Base-by-base conservation (phyloP, 37 sponge, comb jelly and placozoan genomes). In the Tethya wilhelma region DNA sequence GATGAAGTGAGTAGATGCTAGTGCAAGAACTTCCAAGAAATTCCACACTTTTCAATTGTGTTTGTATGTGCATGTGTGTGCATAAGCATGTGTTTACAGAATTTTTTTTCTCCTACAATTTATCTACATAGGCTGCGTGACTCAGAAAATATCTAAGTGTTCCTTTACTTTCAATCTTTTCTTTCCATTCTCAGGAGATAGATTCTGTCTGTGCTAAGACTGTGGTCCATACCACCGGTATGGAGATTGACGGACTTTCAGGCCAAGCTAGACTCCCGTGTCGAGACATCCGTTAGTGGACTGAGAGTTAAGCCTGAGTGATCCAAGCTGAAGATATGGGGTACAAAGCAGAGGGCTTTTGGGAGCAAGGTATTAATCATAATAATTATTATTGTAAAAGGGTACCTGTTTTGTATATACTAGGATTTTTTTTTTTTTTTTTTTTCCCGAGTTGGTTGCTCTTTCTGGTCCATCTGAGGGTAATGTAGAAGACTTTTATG, bases 301-400 rank as follows among this genome's bases (percentile, higher is more conserved):
- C 65, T 87, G 31, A 71, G 84, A 65, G 88, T 90, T 59, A 78
- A 83, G 76, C 79, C 77, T 30, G 87, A 90, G 57, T 30, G 17
- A 34, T 88, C 84, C 53, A 78, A 79, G 68, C 77, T 64, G 1
- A 78, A 77, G 39, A 80, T 62, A 58, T 87, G 81, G 56, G 38
- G 26, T 31, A 84, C 84, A 40, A 22, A 90, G 44, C 82, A 90
- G 31, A 62, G 29, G 20, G 34, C 75, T 56, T 94, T 84, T 53
- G 72, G 66, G 56, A 81, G 82, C 58, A 86, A 79, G 91, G 95
- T 94, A 63, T n/a, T n/a, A n/a, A n/a, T n/a, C n/a, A n/a, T n/a
- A n/a, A n/a, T n/a, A n/a, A n/a, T n/a, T n/a, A n/a, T n/a, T n/a
- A n/a, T n/a, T n/a, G n/a, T n/a, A 0, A 65, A 38, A 7, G 20